Base-by-base conservation (phyloP, 2,113 vertebrate species). In the Notothenia rossii region DNA sequence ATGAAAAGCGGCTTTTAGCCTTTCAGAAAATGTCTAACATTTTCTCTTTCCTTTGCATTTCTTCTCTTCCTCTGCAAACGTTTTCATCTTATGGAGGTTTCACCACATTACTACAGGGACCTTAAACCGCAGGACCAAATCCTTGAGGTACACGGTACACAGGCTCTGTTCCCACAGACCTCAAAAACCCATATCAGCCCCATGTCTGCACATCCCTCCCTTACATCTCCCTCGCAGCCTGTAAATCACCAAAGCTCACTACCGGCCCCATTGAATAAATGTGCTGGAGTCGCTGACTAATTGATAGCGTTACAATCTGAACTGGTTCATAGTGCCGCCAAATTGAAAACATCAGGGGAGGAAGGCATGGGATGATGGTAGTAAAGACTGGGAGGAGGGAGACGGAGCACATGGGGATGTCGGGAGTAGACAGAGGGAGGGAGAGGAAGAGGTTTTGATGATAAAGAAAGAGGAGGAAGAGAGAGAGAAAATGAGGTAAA, bases 221-320 rank as follows among this genome's bases (percentile, higher is more conserved):
- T 92, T 70, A 86, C 89, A 91, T 92, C 88, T 93, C 89, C 80
- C 81, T 88, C 48, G 50, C 91, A 92, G 91, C 73, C 91, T 81
- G 88, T 94, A 93, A 93, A 94, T 94, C 91, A 94, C 78, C 60
- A 74, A 60, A 73, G 66, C 82, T 81, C 75, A 60, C 88, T 88
- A 71, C 63, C 17, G 68, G 83, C 75, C 81, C 89, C 85, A 75
- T 80, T 89, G 92, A 90, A 92, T 86, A 89, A 90, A 93, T 77
- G 64, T 75, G 88, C 84, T 72, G 90, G 82, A 89, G 86, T 94
- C 85, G 82, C 86, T 81, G 90, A 90, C 93, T 94, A 94, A 94
- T 94, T 94, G 92, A 94, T 93, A 90, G 86, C 82, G 84, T 84
- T 90, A 87, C 91, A 91, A 91, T 89, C 74, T 81, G 88, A 90